Evolutionary conservation across 1,140 invertebrate species (phyloP), one percentile per base, ranked within the genome.

Genomic region (Nasonia longicornis): DNA sequence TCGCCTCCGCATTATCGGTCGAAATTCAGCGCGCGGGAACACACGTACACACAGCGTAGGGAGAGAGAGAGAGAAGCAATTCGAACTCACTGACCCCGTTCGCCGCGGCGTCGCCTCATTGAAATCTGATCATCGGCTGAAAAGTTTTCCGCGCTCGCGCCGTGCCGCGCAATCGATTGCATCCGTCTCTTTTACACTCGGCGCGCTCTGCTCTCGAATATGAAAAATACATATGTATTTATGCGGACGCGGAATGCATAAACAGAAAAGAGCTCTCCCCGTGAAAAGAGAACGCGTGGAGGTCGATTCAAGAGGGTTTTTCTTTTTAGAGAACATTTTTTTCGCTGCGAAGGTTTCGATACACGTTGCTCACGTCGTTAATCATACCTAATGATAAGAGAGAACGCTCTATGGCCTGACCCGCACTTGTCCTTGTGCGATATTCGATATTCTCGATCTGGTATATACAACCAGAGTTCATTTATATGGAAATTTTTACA

Each of bases 71-170:
- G 7, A 75, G 48, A 78, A 82, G 77, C 82, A 82, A 85, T 86
- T 80, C 79, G 81, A 84, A 85, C 84, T 83, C 86, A 83, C 83
- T 87, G 85, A 87, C 87, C 86, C 77, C 83, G 83, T 84, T 85
- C 83, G 79, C 84, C 35, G 1, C 38, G 52, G 52, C 16, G 16
- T 58, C 45, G 16, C 64, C 29, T 66, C 82, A 87, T 86, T 86
- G 86, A 87, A 86, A 87, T 85, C 83, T 82, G 84, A 87, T 85
- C 86, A 79, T 63, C 52, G 77, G 82, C 78, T 35, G 16, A 42
- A 70, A 70, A 70, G 16, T 78, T 82, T 85, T 86, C 85, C 78
- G 82, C 69, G 67, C 67, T 14, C 14, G 12, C 52, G 20, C 52
- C 11, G 22, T 0, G 52, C 11, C 42, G 64, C 79, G 38, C 31